Base-by-base conservation (phyloP, 2,113 vertebrate species). In the Zosterops lateralis region DNA sequence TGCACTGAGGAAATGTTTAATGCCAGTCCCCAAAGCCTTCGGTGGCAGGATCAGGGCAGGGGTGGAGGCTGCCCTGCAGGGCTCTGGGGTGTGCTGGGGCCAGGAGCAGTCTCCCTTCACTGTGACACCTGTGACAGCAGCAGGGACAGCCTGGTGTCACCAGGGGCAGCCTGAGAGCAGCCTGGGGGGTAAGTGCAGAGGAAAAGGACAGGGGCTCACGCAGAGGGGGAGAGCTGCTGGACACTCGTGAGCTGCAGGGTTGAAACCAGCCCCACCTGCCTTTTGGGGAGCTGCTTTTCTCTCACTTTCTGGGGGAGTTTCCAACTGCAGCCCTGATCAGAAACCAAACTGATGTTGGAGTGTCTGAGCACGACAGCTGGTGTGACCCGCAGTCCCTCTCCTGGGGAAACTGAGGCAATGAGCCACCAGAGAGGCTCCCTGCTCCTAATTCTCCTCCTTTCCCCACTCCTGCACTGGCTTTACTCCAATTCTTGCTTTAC, bases 401-500 rank as follows among this genome's bases (percentile, higher is more conserved):
- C 34, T 7, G 31, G 61, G 60, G 65, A 94, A 84, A 90, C 70
- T 51, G 85, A 82, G 85, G 77, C 61, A 24, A 5, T 22, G 17
- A 66, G 15, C 65, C 34, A 28, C 12, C 38, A 67, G 48, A 66
- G 32, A 34, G 22, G 16, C 22, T 89, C 17, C 22, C 38, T 34
- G 14, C 2, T n/a, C 58, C 44, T n/a, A 14, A 2, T 29, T n/a
- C 7, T 61, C 18, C 38, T 71, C 29, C 24, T 53, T 56, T 17
- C 6, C 40, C 44, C 1, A 3, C 0, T 34, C 24, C 29, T 82
- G 29, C 1, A 0, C 16, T 40, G 26, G 1, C 42, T 34, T 68
- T 28, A 14, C 51, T 78, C 38, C 34, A 81, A 1, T 53, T 70
- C 25, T 17, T 36, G 25, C 12, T 66, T 73, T 78, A 15, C n/a